Evolutionary conservation across 2,888 invertebrate genomes (phyloP).

Genomic region (Belgica antarctica): DNA sequence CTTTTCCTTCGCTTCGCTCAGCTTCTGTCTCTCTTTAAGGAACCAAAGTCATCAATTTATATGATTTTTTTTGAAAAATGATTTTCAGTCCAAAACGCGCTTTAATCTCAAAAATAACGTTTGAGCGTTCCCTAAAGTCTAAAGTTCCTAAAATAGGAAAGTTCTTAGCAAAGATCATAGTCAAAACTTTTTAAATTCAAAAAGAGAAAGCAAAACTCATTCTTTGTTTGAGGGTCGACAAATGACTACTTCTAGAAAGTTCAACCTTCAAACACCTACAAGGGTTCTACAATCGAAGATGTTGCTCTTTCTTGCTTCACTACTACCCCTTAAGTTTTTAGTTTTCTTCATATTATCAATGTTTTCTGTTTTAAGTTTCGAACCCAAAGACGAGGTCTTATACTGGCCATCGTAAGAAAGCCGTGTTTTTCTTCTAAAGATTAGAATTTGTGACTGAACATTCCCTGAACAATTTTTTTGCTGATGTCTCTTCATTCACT

Average conservation of each 20-base stretch:
- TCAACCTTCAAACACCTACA: too few relatives aligned
- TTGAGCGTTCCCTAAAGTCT: constrained; percentile 4
- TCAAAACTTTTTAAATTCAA: constrained; percentile 6
- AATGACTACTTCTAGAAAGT: too few relatives aligned
- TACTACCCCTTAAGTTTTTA: background rate
- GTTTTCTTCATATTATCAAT: constrained; percentile 18
- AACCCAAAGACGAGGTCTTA: constrained; percentile 33
- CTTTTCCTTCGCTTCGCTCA: background rate
- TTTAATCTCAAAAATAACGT: constrained; percentile 19
- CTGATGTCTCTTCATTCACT: constrained; percentile 30
- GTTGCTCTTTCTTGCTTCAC: too few relatives aligned
- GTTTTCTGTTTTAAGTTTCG: background rate
- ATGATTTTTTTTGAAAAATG: background rate
- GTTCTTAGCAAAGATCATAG: background rate
- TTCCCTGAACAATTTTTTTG: constrained; percentile 38
- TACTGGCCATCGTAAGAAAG: constrained; percentile 3
- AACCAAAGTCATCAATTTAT: constrained; percentile 37
- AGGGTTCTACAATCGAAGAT: too few relatives aligned
- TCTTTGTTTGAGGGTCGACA: too few relatives aligned
- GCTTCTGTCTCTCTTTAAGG: constrained; percentile 23
- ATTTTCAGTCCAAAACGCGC: constrained; percentile 36
- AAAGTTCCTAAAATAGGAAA: constrained; percentile 1
- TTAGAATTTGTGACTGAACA: constrained; percentile 40
- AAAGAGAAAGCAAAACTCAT: constrained; percentile 1
- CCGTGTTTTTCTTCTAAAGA: constrained; percentile 14